These are phyloP conservation scores for Syngnathus rostellatus DNA, from an alignment of 2,797 vertebrate genomes.

Conservation along the genomic window DNA sequence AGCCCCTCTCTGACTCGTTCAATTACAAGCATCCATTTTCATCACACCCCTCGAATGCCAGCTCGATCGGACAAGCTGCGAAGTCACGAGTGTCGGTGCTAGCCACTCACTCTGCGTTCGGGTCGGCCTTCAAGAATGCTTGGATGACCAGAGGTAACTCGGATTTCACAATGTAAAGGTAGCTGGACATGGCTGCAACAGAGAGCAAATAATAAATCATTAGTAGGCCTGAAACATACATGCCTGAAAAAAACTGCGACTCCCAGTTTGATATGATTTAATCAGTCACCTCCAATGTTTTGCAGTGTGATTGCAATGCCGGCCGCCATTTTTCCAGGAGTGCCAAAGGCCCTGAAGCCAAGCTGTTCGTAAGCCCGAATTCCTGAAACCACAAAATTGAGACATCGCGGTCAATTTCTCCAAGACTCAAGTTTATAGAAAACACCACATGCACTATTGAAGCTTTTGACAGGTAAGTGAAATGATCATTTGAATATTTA, in stretches of 20 bases:
- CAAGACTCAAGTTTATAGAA: background rate
- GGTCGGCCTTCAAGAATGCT: constrained; percentile 81
- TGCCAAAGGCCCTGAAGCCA: constrained; percentile 87
- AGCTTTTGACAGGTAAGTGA: background rate
- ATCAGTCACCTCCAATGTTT: constrained; percentile 85
- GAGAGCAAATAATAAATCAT: constrained; percentile 5
- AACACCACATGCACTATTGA: background rate
- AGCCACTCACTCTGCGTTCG: constrained; percentile 78
- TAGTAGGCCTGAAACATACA: background rate
- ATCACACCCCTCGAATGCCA: constrained; percentile 28
- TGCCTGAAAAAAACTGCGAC: background rate
- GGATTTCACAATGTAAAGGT: constrained; percentile 95
- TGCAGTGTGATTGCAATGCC: constrained; percentile 89
- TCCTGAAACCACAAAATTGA: constrained; percentile 60
- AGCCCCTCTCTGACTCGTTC: constrained; percentile 24
- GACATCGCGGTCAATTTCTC: background rate
- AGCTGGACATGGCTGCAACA: constrained; percentile 90
- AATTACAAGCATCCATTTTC: constrained; percentile 35
- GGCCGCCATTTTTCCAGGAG: constrained; percentile 86
- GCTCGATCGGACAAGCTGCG: background rate
- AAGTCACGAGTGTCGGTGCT: background rate
- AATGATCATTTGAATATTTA: background rate
- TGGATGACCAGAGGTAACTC: constrained; percentile 97
- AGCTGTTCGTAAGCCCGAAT: constrained; percentile 92
- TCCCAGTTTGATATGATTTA: background rate